Percentiles rank a stretch among this genome's conserved stretches.
phyloP scores from a whole-genome alignment of 1,140 invertebrate species.

The Papilio helenus region DNA sequence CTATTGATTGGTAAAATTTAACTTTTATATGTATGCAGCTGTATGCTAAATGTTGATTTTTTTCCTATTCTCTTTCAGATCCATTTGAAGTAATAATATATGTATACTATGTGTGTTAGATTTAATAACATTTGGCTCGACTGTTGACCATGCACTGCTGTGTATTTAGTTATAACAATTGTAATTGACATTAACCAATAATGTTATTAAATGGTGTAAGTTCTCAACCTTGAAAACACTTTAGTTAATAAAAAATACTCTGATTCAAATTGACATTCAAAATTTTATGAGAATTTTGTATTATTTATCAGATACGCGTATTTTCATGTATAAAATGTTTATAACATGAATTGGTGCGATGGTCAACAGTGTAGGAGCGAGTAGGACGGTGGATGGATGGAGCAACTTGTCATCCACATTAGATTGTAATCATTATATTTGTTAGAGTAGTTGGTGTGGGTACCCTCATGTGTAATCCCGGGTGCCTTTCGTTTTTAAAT shows the following conservation, averaged over 20 bases:
- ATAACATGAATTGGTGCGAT: not conserved
- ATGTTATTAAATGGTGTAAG: conserved; percentile 11
- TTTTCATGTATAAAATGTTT: not conserved
- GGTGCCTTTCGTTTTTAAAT: conserved; percentile 82
- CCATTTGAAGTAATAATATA: conserved; percentile 65
- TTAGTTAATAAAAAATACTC: not conserved
- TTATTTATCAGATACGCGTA: not conserved
- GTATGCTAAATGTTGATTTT: conserved; percentile 43
- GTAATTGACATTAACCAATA: not conserved
- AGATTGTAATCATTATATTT: conserved; percentile 77
- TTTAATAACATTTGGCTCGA: conserved; percentile 43
- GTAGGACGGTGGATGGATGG: conserved; percentile 57
- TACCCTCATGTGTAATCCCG: conserved; percentile 79
- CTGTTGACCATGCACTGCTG: conserved; percentile 50
- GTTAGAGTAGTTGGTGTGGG: conserved; percentile 83
- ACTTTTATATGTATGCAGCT: conserved; percentile 40
- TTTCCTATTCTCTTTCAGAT: conserved; percentile 77
- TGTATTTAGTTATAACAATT: conserved; percentile 6
- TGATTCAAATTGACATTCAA: not conserved
- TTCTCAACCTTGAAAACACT: not conserved
- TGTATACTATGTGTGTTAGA: conserved; percentile 59
- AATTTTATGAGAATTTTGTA: not conserved
- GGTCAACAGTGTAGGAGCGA: conserved; percentile 52
- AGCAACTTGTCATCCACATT: conserved; percentile 62
- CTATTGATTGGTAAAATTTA: conserved; percentile 40